Conservation (phyloP, 2,113 vertebrate genomes). For the Anhinga anhinga region DNA sequence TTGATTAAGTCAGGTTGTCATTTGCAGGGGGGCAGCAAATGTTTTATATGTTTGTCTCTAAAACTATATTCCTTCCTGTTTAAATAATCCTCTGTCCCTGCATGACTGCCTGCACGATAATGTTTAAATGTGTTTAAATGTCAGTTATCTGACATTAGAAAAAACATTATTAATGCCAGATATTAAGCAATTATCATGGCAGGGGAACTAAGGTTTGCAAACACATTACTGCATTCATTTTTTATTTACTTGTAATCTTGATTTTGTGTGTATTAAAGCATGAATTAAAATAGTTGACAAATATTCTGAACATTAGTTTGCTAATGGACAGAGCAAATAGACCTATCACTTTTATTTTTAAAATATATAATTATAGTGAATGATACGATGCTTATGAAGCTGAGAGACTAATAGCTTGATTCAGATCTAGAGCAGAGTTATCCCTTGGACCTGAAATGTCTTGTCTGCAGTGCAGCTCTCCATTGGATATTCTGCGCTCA, state of each 20-base stretch:
- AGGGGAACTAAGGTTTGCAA: constrained; percentile 54
- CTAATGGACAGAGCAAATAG: constrained; percentile 14
- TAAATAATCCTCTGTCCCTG: constrained; percentile 48
- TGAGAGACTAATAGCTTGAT: not conserved
- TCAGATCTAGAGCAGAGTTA: not conserved
- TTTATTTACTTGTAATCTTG: constrained; percentile 20
- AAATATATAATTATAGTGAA: not conserved
- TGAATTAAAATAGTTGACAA: constrained; percentile 22
- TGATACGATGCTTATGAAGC: not conserved
- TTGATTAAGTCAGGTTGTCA: not conserved
- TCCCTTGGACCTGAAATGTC: not conserved
- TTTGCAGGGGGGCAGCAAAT: not conserved
- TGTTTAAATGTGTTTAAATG: constrained; percentile 66
- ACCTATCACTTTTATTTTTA: not conserved
- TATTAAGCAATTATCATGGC: constrained; percentile 72
- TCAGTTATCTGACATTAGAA: constrained; percentile 68
- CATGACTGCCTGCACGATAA: constrained; percentile 33
- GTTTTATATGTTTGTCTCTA: constrained; percentile 51
- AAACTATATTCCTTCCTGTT: constrained; percentile 33
- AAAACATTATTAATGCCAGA: constrained; percentile 70
- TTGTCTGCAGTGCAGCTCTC: not conserved
- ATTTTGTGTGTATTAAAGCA: constrained; percentile 23
- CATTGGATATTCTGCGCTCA: not conserved
- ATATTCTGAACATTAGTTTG: not conserved
- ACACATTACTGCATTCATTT: constrained; percentile 48